Conservation (phyloP, 2,113 vertebrate species). For the Podilymbus podiceps region DNA sequence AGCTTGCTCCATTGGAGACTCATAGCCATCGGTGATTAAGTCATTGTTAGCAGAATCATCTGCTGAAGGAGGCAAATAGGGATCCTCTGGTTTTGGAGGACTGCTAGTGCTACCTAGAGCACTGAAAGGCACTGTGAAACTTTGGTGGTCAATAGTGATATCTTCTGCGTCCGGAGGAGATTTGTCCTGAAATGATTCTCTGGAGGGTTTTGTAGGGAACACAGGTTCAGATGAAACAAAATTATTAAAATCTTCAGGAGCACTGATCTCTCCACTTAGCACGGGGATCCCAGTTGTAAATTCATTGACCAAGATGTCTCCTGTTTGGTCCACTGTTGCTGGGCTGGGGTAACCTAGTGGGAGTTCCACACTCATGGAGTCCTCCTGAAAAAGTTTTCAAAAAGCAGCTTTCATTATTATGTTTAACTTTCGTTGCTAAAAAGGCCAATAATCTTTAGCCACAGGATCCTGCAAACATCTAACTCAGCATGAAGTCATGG, state of each 20-base stretch:
- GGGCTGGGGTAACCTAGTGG: conserved; percentile 49
- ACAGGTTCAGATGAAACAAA: conserved; percentile 9
- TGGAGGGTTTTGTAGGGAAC: conserved; percentile 26
- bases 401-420: neutral
- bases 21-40: neutral
- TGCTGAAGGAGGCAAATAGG: conserved; percentile 28
- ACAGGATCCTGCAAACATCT: neutral
- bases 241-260: neutral
- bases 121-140: conserved; percentile 9
- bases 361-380: conserved; percentile 24
- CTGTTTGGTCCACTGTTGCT: conserved; percentile 8
- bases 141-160: neutral
- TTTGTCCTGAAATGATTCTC: neutral
- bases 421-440: neutral
- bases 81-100: neutral
- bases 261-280: neutral
- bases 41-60: conserved; percentile 39
- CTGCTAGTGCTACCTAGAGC: neutral
- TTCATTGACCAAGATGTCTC: neutral
- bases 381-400: conserved; percentile 34
- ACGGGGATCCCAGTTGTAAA: neutral
- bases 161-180: neutral
- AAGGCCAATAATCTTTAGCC: neutral
- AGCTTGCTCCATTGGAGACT: neutral
- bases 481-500: neutral